Evolutionary conservation across 2,113 vertebrate genomes (phyloP).

Genomic region (Danionella cerebrum): DNA sequence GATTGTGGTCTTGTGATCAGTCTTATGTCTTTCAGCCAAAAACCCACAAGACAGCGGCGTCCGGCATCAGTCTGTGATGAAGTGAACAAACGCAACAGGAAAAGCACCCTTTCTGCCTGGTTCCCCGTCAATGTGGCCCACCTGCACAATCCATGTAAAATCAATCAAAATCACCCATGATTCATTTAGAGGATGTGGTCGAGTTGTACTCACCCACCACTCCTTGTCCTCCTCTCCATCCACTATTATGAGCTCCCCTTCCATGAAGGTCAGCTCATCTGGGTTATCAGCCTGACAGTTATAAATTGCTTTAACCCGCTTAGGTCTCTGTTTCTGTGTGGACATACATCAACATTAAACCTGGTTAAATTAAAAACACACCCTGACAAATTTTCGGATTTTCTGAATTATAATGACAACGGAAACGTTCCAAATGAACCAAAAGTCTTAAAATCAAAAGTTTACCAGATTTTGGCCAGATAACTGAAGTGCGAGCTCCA

Average conservation of each 20-base stretch:
- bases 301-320: slow-evolving; percentile 89
- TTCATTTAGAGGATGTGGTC: not conserved
- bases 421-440: too few species aligned
- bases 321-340: slow-evolving; percentile 75
- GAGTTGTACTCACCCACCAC: slow-evolving; percentile 86
- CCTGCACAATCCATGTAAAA: slow-evolving; percentile 56
- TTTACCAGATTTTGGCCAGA: too few species aligned
- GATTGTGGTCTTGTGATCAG: too few species aligned
- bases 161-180: not conserved
- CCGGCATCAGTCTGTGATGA: slow-evolving; percentile 77
- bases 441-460: too few species aligned
- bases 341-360: not conserved
- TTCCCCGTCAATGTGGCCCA: slow-evolving; percentile 87
- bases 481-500: too few species aligned
- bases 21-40: not conserved
- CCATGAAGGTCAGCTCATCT: slow-evolving; percentile 85
- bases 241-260: slow-evolving; percentile 89
- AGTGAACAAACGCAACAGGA: slow-evolving; percentile 92
- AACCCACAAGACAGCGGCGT: not conserved
- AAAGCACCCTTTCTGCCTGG: slow-evolving; percentile 80
- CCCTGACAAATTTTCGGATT: too few species aligned
- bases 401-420: too few species aligned
- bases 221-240: slow-evolving; percentile 91
- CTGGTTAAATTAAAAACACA: too few species aligned
- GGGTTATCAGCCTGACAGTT: slow-evolving; percentile 86